Conservation (phyloP, 30 jellyfish, hydroid and myxozoan species). For the Morbakka virulenta region DNA sequence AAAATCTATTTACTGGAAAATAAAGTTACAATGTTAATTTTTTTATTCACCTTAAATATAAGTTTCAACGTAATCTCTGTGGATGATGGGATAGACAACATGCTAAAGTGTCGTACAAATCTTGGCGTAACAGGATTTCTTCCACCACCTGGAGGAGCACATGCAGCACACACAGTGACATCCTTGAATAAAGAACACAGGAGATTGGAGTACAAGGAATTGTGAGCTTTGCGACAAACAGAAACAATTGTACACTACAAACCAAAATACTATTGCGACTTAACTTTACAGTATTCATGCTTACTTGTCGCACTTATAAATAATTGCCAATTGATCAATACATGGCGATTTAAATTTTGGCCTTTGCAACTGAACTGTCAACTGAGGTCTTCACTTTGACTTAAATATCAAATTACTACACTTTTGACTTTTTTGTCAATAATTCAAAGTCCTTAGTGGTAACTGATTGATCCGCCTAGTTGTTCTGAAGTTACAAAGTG, state of each 20-base stretch:
- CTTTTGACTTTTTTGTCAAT: too few species aligned
- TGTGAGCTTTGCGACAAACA: not conserved
- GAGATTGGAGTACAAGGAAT: not conserved
- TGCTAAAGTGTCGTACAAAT: conserved; percentile 87
- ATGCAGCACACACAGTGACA: conserved; percentile 89
- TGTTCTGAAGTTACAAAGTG: too few species aligned
- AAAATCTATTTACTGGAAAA: not conserved
- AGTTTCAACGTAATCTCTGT: conserved; percentile 76
- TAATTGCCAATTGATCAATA: too few species aligned
- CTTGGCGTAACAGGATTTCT: conserved; percentile 95
- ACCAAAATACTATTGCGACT: not conserved
- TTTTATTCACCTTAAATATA: conserved; percentile 79
- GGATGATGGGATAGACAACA: conserved; percentile 84
- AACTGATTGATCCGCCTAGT: too few species aligned
- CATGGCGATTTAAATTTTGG: too few species aligned
- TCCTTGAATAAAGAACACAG: conserved; percentile 32
- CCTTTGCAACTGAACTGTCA: too few species aligned
- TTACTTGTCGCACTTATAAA: too few species aligned
- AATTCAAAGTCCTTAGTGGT: too few species aligned
- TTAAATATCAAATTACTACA: too few species aligned
- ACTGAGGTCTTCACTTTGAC: too few species aligned
- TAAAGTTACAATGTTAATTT: too few species aligned
- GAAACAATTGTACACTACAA: not conserved
- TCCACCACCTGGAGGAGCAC: conserved; percentile 99
- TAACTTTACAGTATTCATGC: too few species aligned